Evolutionary conservation across 2,888 invertebrate genomes (phyloP), one percentile per base, ranked within the genome.

Genomic region (Neoascia interrupta): DNA sequence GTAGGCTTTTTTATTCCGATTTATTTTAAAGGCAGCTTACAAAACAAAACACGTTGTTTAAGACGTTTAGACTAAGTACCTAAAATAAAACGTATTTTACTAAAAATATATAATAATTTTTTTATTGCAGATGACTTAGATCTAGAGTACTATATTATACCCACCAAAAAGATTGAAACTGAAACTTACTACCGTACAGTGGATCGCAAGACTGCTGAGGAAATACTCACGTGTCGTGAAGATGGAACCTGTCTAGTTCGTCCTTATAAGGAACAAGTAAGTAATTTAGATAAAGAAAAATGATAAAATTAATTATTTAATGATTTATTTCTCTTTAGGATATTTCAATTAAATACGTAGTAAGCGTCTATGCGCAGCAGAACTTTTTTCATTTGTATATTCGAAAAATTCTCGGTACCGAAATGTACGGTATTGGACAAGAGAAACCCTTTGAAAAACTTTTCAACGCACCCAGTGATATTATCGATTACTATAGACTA

Each of bases 191-290:
- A 87, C 82, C 86, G 87, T 3, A 86, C 86, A 0, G 85, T 88
- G 6, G 87, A 88, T 82, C 85, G 88, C 0, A 58, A 66, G 16
- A 82, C 83, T 11, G 87, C 88, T 5, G 88, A 88, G 74, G 85
- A 83, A 2, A 84, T 87, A 82, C 82, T 88, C 0, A 75, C 72
- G 1, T 85, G 83, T 15, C 83, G 86, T 3, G 86, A 87, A 47
- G 87, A 87, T 81, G 88, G 88, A 23, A 83, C 88, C 11, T 88
- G 88, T 34, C 69, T 88, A 45, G 88, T 88, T 19, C 85, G 88
- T 8, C 88, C 88, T 0, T 88, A 87, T 69, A 88, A 88, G 75
- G 87, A 85, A 81, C 70, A 76, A 74, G n/a, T n/a, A n/a, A n/a
- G n/a, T n/a, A n/a, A n/a, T n/a, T n/a, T n/a, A n/a, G n/a, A n/a